Conservation (phyloP, 1,140 invertebrate genomes). For the Semibalanus balanoides region DNA sequence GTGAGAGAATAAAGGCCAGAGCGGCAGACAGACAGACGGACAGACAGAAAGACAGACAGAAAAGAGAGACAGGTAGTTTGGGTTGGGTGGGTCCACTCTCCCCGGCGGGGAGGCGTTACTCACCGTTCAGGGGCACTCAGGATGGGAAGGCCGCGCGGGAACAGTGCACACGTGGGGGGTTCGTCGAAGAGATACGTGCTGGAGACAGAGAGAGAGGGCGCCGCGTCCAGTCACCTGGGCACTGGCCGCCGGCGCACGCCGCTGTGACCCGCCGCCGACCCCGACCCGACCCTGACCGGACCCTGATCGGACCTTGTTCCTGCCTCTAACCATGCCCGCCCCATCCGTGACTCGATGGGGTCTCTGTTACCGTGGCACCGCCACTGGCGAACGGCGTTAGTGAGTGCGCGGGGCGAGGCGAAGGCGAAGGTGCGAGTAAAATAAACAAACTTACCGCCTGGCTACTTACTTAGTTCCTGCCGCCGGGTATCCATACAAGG, state of each 20-base stretch:
- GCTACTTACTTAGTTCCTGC: too few relatives aligned
- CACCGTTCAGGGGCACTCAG: not conserved
- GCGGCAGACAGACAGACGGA: not conserved
- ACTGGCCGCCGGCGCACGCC: too few relatives aligned
- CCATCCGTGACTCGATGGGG: too few relatives aligned
- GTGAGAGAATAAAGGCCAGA: not conserved
- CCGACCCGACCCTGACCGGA: not conserved
- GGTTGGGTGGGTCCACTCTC: too few relatives aligned
- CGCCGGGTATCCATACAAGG: too few relatives aligned
- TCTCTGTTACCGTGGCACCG: too few relatives aligned
- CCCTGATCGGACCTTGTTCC: not conserved
- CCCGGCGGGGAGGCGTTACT: not conserved
- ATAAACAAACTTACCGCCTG: too few relatives aligned
- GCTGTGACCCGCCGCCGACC: not conserved
- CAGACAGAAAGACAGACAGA: constrained; percentile 10
- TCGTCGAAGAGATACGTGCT: not conserved
- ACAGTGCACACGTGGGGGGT: not conserved
- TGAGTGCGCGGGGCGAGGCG: too few relatives aligned
- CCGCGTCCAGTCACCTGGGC: not conserved
- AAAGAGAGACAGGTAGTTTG: not conserved
- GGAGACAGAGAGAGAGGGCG: not conserved
- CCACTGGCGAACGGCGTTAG: too few relatives aligned
- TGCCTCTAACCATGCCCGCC: not conserved
- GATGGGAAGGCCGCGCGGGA: not conserved
- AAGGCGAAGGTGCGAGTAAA: too few relatives aligned